phyloP scores from a whole-genome alignment of 1,140 invertebrate genomes.

The Brachionus koreanus region DNA sequence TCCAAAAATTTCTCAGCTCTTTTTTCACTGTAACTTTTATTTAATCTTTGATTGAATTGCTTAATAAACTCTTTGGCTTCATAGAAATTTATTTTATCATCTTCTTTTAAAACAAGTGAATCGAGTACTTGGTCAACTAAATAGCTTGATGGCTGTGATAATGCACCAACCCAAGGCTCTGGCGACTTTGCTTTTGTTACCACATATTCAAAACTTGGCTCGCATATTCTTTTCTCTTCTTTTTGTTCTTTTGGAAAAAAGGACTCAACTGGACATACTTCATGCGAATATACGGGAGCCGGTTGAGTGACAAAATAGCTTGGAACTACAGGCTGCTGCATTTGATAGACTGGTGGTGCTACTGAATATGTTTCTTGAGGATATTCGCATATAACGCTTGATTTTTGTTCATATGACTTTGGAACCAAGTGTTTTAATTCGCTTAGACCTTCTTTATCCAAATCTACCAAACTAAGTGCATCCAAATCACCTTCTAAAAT shows the following conservation, averaged over 20 bases:
- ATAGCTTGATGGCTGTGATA: neutral
- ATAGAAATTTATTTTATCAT: neutral
- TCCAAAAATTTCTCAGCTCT: constrained; percentile 25
- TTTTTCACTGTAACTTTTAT: neutral
- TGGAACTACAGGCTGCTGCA: neutral
- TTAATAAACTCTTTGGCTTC: constrained; percentile 33
- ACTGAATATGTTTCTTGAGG: neutral
- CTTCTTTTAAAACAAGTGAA: neutral
- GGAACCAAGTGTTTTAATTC: neutral
- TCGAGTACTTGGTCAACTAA: neutral
- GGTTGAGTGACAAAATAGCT: neutral
- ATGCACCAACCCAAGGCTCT: neutral
- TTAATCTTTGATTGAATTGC: neutral
- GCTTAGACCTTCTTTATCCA: constrained; percentile 25
- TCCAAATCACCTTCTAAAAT: constrained; percentile 29
- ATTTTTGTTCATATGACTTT: neutral
- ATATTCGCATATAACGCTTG: neutral
- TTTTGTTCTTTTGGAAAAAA: neutral
- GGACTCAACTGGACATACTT: neutral
- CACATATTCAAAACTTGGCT: neutral
- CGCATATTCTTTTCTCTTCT: neutral
- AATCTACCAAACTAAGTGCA: constrained; percentile 6
- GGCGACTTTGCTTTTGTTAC: neutral
- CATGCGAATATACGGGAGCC: neutral
- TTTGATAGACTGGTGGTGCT: neutral